Percentiles rank a stretch among this genome's conserved stretches.
Evolutionary conservation across 2,113 vertebrate species (phyloP).

Genomic region (Megaceryle maxima): DNA sequence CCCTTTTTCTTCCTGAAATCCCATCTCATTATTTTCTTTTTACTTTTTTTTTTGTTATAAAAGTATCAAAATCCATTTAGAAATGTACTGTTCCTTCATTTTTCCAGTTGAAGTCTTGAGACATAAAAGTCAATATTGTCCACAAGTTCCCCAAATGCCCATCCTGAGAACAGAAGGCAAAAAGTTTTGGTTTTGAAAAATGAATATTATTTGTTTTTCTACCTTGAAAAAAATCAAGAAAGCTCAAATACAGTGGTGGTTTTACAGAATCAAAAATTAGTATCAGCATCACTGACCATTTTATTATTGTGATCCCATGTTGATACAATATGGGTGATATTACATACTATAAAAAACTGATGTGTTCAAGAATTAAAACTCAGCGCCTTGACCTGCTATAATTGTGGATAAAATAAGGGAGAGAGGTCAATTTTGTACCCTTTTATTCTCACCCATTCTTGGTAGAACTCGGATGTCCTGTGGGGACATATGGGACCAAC

Average conservation of each 20-base stretch:
- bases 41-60: slow-evolving; percentile 25
- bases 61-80: slow-evolving; percentile 30
- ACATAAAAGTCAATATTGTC: neutral
- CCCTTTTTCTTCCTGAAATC: slow-evolving; percentile 58
- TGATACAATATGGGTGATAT: neutral
- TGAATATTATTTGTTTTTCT: neutral
- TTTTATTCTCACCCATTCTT: neutral
- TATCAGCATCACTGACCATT: neutral
- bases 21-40: slow-evolving; percentile 50
- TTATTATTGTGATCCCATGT: neutral
- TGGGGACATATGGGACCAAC: neutral
- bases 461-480: neutral
- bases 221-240: neutral
- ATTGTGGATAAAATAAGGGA: neutral
- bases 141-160: neutral
- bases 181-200: neutral
- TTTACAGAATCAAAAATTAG: neutral
- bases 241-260: neutral
- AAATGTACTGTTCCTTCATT: neutral
- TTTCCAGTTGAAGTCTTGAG: neutral
- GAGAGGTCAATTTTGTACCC: neutral
- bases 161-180: neutral
- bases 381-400: neutral
- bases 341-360: neutral
- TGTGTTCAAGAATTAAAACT: neutral